Conservation (phyloP, 2,113 vertebrate species). For the Scatophagus argus region DNA sequence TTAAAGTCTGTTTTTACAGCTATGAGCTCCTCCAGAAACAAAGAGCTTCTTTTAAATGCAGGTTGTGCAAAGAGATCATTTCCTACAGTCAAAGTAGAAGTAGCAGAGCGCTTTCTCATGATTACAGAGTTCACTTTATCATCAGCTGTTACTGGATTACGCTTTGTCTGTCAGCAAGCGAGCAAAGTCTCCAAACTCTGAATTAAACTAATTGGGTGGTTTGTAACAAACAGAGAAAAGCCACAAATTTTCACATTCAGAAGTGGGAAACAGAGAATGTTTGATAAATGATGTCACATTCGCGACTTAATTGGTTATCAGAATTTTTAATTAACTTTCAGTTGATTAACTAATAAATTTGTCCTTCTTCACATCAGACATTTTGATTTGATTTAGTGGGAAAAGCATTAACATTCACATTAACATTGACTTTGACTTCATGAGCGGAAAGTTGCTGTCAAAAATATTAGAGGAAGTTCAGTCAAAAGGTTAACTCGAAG, state of each 20-base stretch:
- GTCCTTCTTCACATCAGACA: not conserved
- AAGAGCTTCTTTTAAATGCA: not conserved
- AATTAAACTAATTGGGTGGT: too few relatives aligned
- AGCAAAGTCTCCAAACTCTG: not conserved
- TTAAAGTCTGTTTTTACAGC: slow-evolving; percentile 30
- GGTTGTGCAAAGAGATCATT: slow-evolving; percentile 5
- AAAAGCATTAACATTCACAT: not conserved
- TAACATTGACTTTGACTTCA: not conserved
- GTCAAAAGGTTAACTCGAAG: not conserved
- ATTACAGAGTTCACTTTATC: not conserved
- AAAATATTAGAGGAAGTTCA: slow-evolving; percentile 12
- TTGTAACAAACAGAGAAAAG: too few relatives aligned
- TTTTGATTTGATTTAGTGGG: not conserved
- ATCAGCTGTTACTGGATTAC: not conserved
- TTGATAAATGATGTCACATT: too few relatives aligned
- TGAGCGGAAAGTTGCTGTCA: not conserved
- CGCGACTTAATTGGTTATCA: too few relatives aligned
- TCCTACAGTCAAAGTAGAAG: slow-evolving; percentile 9
- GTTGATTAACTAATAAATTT: not conserved
- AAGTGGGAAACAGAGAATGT: not conserved
- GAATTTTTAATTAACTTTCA: too few relatives aligned
- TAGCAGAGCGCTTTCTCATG: slow-evolving; percentile 5
- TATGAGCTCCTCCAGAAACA: not conserved
- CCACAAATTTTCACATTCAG: not conserved
- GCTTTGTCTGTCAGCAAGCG: not conserved